Percentiles rank a stretch among this genome's conserved stretches.
phyloP scores from a whole-genome alignment of 2,113 vertebrate genomes.

The Protomyctophum bolini region DNA sequence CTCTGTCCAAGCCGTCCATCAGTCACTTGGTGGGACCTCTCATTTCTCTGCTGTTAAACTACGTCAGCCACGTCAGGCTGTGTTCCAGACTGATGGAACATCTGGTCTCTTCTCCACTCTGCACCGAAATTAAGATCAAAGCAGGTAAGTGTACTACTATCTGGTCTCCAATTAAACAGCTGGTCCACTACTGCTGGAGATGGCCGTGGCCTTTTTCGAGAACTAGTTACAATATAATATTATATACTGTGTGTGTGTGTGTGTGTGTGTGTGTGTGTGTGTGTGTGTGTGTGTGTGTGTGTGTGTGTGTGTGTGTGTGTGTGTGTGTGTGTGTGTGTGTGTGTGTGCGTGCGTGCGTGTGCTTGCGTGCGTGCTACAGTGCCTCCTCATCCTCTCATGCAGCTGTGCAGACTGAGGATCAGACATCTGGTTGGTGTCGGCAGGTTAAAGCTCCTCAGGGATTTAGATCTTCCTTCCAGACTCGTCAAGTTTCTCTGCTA shows the following conservation, averaged over 20 bases:
- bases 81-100: conserved; percentile 90
- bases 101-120: conserved; percentile 89
- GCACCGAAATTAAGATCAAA: conserved; percentile 89
- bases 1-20: conserved; percentile 85
- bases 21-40: conserved; percentile 90
- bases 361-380: no score
- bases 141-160: conserved; percentile 76
- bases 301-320: conserved; percentile 9
- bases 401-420: no score
- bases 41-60: conserved; percentile 91
- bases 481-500: no score
- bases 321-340: neutral
- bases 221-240: neutral
- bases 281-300: neutral
- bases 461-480: no score
- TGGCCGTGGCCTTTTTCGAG: no score
- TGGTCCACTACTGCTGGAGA: no score
- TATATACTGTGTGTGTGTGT: neutral
- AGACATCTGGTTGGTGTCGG: no score
- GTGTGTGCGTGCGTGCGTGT: conserved; percentile 1
- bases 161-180: neutral
- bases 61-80: conserved; percentile 91
- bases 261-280: neutral
- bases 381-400: no score
- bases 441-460: no score